These are phyloP conservation scores for Noctua comes DNA, from an alignment of 2,888 invertebrate genomes.

Conservation along the genomic window DNA sequence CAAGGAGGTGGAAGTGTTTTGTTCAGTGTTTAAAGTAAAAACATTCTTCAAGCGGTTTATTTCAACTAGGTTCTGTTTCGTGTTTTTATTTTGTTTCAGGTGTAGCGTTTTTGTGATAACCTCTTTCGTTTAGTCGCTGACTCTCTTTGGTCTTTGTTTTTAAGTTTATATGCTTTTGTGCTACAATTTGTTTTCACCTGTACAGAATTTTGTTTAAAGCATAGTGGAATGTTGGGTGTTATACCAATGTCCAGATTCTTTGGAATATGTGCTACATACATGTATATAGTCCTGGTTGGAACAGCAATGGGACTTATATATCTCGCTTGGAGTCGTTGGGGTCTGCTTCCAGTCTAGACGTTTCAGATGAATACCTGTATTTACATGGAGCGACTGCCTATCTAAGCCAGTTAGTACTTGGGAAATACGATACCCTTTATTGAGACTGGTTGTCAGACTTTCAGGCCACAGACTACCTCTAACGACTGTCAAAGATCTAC, in stretches of 20 bases:
- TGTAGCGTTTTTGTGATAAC: slow-evolving; percentile 51
- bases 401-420: no score
- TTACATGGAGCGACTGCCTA: no score
- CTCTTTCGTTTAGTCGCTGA: slow-evolving; percentile 23
- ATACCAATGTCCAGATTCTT: not conserved
- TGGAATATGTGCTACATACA: not conserved
- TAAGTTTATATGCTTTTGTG: slow-evolving; percentile 26
- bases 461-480: no score
- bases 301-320: not conserved
- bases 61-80: slow-evolving; percentile 33
- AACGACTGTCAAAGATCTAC: not conserved
- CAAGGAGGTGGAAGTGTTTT: slow-evolving; percentile 36
- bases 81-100: slow-evolving; percentile 33
- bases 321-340: no score
- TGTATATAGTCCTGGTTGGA: not conserved
- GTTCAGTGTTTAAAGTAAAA: slow-evolving; percentile 46
- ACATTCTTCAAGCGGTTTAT: slow-evolving; percentile 47
- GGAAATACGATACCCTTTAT: no score
- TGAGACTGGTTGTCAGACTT: no score
- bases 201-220: not conserved
- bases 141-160: slow-evolving; percentile 35
- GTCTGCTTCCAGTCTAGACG: no score
- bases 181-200: slow-evolving; percentile 22
- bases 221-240: not conserved
- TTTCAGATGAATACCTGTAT: no score